Conservation (phyloP, 1,140 invertebrate species). For the Drosophila guanche region DNA sequence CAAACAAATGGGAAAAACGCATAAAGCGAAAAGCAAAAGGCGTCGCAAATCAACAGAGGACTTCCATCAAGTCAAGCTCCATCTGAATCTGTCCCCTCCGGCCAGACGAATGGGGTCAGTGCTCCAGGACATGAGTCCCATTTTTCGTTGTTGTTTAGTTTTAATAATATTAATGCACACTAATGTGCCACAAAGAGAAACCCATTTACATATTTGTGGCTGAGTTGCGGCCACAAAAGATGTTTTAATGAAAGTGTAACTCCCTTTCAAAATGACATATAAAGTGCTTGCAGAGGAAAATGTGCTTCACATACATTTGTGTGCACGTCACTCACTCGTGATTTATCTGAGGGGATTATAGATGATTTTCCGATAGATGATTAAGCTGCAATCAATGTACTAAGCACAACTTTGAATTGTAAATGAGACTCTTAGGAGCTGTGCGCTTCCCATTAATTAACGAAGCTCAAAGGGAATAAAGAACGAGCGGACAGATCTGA, state of each 20-base stretch:
- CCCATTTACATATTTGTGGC: constrained; percentile 30
- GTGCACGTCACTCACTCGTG: too few relatives aligned
- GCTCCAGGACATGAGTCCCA: constrained; percentile 41
- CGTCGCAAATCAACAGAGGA: constrained; percentile 57
- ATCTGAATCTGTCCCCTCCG: constrained; percentile 24
- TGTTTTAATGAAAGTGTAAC: constrained; percentile 35
- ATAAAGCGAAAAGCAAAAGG: constrained; percentile 61
- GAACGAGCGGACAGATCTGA: too few relatives aligned
- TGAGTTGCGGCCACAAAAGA: constrained; percentile 22
- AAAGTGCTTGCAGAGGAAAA: constrained; percentile 1
- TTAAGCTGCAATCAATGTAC: too few relatives aligned
- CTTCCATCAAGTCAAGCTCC: constrained; percentile 45
- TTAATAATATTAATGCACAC: constrained; percentile 56
- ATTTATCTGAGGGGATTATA: too few relatives aligned
- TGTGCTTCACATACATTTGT: not conserved
- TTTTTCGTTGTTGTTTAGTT: constrained; percentile 30
- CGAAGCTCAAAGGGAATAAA: too few relatives aligned
- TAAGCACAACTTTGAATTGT: too few relatives aligned
- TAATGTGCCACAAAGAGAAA: constrained; percentile 27
- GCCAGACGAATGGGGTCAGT: constrained; percentile 51
- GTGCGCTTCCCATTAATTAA: too few relatives aligned
- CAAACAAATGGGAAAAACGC: constrained; percentile 65
- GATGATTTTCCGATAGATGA: too few relatives aligned
- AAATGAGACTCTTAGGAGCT: too few relatives aligned
- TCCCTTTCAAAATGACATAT: not conserved